A percentile compares a stretch with the other conserved stretches of the same genome.
These are phyloP conservation scores for Melikaiella ostensackeni DNA, from an alignment of 2,888 invertebrate species.

Conservation along the genomic window DNA sequence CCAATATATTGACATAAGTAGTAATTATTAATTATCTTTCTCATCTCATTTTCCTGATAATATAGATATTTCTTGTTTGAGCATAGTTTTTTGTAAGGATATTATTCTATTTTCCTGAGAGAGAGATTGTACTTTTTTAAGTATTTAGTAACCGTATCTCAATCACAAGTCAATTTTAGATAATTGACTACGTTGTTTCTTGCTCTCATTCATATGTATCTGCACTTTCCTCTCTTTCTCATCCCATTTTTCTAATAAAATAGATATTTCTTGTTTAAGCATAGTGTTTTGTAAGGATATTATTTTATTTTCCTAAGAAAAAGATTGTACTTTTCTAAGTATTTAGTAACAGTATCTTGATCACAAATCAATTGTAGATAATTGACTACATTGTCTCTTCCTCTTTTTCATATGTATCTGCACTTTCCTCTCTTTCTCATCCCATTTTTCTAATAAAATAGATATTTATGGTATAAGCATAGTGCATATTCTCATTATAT, in stretches of 20 bases:
- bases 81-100: too few species aligned
- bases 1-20: neutral
- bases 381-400: neutral
- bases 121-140: too few species aligned
- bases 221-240: conserved; percentile 4
- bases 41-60: too few species aligned
- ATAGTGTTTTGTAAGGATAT: too few species aligned
- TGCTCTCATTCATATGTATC: neutral
- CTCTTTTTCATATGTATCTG: neutral
- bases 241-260: neutral
- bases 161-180: neutral
- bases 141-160: neutral
- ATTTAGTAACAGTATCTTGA: neutral
- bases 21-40: neutral
- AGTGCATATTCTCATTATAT: too few species aligned
- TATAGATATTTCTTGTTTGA: too few species aligned
- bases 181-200: neutral
- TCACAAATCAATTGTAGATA: neutral
- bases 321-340: too few species aligned
- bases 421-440: conserved; percentile 4
- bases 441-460: neutral
- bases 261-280: neutral
- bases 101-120: too few species aligned
- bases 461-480: neutral
- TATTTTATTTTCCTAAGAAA: too few species aligned